Conservation (phyloP, 2,888 invertebrate genomes). For the Macrosoma leucophasiata region DNA sequence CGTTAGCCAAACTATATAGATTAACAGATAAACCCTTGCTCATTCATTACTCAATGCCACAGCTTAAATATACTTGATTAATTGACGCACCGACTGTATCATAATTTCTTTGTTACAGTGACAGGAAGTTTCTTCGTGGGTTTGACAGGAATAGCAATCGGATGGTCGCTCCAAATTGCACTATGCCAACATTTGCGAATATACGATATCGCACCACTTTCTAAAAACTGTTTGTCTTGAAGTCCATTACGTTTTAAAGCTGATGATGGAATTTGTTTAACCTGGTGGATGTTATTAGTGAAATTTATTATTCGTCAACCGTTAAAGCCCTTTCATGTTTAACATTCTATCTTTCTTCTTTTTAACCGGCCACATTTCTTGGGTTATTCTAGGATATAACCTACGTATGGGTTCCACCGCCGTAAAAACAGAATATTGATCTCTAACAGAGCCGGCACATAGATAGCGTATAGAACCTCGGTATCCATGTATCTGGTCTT, state of each 20-base stretch:
- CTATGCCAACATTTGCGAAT: slow-evolving; percentile 56
- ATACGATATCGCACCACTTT: slow-evolving; percentile 55
- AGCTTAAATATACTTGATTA: slow-evolving; percentile 27
- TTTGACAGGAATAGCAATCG: slow-evolving; percentile 44
- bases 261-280: slow-evolving; percentile 52
- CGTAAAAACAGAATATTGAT: slow-evolving; percentile 40
- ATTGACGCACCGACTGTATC: slow-evolving; percentile 38
- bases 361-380: slow-evolving; percentile 48
- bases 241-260: slow-evolving; percentile 61
- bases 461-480: slow-evolving; percentile 55
- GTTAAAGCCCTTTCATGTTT: background rate
- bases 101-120: slow-evolving; percentile 41
- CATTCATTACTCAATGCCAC: slow-evolving; percentile 26
- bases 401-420: slow-evolving; percentile 46
- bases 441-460: slow-evolving; percentile 36
- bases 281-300: slow-evolving; percentile 37
- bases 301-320: slow-evolving; percentile 20
- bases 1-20: too few species aligned
- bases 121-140: slow-evolving; percentile 55
- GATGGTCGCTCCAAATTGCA: slow-evolving; percentile 43
- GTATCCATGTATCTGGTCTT: slow-evolving; percentile 63
- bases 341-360: slow-evolving; percentile 45
- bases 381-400: slow-evolving; percentile 46
- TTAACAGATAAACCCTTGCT: slow-evolving; percentile 16
- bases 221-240: slow-evolving; percentile 56